Percentiles rank a stretch among this genome's conserved stretches.
Evolutionary conservation across 2,113 vertebrate species (phyloP).

Genomic region (Sebastes fasciatus): DNA sequence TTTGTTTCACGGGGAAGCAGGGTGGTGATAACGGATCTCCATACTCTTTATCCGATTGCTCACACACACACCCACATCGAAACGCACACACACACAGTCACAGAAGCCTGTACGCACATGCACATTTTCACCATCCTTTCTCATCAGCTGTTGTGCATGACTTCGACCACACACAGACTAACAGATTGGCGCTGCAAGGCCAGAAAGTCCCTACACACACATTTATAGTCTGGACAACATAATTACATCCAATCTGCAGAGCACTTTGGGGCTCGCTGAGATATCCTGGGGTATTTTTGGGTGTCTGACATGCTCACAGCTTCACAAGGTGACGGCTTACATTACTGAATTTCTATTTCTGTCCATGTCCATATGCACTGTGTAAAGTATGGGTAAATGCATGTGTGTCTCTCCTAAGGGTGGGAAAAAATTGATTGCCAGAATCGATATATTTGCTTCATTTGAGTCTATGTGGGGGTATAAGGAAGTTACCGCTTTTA

Average conservation of each 20-base stretch:
- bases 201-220: conserved; percentile 52
- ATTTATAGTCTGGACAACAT: conserved; percentile 15
- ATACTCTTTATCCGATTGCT: conserved; percentile 70
- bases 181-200: conserved; percentile 44
- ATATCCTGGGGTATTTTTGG: conserved; percentile 41
- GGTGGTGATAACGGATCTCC: conserved; percentile 56
- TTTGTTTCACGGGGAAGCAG: conserved; percentile 68
- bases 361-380: conserved; percentile 1
- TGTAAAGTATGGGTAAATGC: not conserved
- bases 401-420: not conserved
- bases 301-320: conserved; percentile 25
- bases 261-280: not conserved
- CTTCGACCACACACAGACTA: conserved; percentile 66
- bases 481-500: too few species aligned
- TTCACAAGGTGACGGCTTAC: conserved; percentile 40
- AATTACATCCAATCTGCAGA: conserved; percentile 51
- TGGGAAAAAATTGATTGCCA: too few species aligned
- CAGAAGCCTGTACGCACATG: conserved; percentile 39
- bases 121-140: conserved; percentile 41
- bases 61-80: conserved; percentile 17
- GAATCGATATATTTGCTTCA: too few species aligned
- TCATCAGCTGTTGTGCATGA: conserved; percentile 61
- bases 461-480: too few species aligned
- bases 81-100: not conserved
- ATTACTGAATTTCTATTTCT: conserved; percentile 26